Evolutionary conservation across 2,797 vertebrate species (phyloP), one percentile per base, ranked within the genome.

Genomic region (Bradypus variegatus): DNA sequence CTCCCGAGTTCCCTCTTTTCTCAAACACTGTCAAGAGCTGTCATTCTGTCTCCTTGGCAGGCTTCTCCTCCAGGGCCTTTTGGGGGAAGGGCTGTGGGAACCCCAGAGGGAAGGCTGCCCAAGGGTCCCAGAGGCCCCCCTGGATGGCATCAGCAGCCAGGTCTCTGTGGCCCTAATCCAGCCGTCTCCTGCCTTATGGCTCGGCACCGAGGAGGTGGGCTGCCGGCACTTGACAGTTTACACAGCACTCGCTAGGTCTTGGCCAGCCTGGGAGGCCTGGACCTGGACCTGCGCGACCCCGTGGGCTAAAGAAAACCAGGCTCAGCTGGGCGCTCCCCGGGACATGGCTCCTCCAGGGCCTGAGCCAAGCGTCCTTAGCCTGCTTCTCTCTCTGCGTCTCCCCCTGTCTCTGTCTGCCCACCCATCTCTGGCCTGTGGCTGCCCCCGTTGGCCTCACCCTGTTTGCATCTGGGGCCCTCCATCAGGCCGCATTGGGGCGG

Each of bases 371-470:
- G 93, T 93, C 65, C 64, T 65, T 36, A 45, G 41, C 41, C 89
- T 91, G 67, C 85, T 77, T 85, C 58, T 91, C 94, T 92, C 81
- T 72, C 79, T 75, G 33, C 70, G 88, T 77, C 64, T 36, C 5
- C 23, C 3, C 50, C 33, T 8, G 5, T 29, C 45, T 67, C 29
- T 15, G 2, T 73, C 72, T 79, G 27, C 38, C 69, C 23, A 29
- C 31, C 41, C 14, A 1, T 55, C 21, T n/a, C 12, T 76, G 16
- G 29, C 23, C 50, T 58, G 5, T 78, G 31, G 58, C 21, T 58
- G 58, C 58, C 58, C 58, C 19, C 5, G 21, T 48, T 25, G 48
- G 64, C 31, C 76, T 62, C 29, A 50, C 53, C 60, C 18, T 0
- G 45, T 79, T 48, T 36, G n/a, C 10, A 55, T 41, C 58, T 5